Base-by-base conservation (phyloP, 1,140 invertebrate genomes). In the Macrostomum lignano region DNA sequence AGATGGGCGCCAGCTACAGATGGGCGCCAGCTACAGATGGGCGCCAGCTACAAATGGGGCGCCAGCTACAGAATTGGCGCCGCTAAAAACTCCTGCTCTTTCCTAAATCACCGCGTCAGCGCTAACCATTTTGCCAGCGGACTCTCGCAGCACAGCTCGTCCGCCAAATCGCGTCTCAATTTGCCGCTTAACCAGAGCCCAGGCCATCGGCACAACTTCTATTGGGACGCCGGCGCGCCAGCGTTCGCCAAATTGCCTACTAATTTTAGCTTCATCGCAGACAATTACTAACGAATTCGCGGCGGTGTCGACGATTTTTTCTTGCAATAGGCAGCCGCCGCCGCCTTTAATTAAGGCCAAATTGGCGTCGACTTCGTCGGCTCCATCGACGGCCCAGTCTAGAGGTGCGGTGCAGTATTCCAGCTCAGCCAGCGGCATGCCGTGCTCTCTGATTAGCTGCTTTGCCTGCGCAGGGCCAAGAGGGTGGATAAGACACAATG, bases 301-400 rank as follows among this genome's bases (percentile, higher is more conserved):
- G 52, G 74, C 82, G 10, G 74, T 73, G 10, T 79, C 82, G 20
- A 94, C 69, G 44, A 93, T 78, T 63, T 94, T 96, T 52, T 94
- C 81, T 65, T 91, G 79, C 9, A 82, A 64, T 9, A 84, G 65
- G 55, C 84, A 94, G 10, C 76, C 86, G 22, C 86, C 86, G 20
- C 86, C 86, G 33, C 82, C 86, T 67, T 96, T 94, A 17, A 96
- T 93, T 1, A 82, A 60, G 39, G 70, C 74, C 48, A 91, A 60
- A 35, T 73, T 43, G 14, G 45, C 58, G 1, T 61, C 51, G n/a
- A n/a, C n/a, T 67, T 94, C 86, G 64, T 94, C 86, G 7, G 32
- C 32, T 4, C 32, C 32, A 21, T 33, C 32, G 26, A n/a, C n/a
- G n/a, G n/a, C n/a, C n/a, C n/a, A n/a, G n/a, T n/a, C n/a, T n/a